Base-by-base conservation (phyloP, 2,888 invertebrate species). In the Cerastis leucographa region DNA sequence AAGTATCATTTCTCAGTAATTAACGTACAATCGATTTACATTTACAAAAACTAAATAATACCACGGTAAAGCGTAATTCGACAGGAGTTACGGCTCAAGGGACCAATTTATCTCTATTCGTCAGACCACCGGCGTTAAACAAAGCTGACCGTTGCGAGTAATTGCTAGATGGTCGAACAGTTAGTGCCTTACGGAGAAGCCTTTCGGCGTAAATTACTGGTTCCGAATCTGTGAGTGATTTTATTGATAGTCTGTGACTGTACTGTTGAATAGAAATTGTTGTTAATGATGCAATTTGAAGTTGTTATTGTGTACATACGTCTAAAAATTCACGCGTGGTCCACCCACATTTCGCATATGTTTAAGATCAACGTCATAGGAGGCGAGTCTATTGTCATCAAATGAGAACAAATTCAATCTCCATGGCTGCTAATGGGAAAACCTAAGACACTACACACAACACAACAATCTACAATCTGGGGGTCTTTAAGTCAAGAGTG, bases 81-180 rank as follows among this genome's bases (percentile, higher is more conserved):
- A n/a, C 17, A 46, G 2, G 42, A 62, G 46, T 74, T 46, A 46
- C 14, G 14, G 40, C 54, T 42, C 46, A 29, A 62, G 46, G 81
- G 54, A 35, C 46, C 66, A 61, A 78, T 81, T 40, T 49, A n/a
- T 74, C 40, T 81, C 54, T 29, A 62, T 61, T 49, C 70, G 19
- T 74, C 44, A 67, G 75, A 17, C 49, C 61, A 67, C 54, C 40
- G 74, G 49, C 40, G 25, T 54, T 69, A 35, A 68, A 65, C 42
- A 76, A 69, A 75, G 68, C 56, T 59, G 25, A 66, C 25, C 12
- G 40, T 42, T 14, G 44, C 14, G 8, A 6, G 19, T n/a, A 51
- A 80, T 79, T 80, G 29, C 9, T 40, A n/a, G 19, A 62, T 29
- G 22, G 6, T 17, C 14, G 46, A 56, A 59, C 19, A 29, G 42